These are phyloP conservation scores for Psittacula cyanocephala DNA, from an alignment of 2,113 vertebrate species.

Conservation along the genomic window DNA sequence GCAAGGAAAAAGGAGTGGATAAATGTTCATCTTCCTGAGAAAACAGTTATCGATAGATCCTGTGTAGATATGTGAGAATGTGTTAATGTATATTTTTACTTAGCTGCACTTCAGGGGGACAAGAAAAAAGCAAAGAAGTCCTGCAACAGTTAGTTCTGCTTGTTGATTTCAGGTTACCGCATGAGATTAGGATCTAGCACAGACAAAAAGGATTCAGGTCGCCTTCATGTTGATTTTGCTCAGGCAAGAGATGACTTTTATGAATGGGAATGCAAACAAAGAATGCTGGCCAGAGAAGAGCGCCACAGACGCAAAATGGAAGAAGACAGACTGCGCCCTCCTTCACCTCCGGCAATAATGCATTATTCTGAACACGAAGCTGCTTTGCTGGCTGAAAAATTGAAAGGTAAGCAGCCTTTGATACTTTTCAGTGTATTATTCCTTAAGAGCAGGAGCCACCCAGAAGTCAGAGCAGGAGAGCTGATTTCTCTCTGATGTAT, in stretches of 20 bases:
- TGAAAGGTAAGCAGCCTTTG: conserved; percentile 84
- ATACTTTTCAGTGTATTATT: neutral
- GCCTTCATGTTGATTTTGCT: conserved; percentile 90
- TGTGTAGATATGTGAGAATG: neutral
- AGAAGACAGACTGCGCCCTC: conserved; percentile 83
- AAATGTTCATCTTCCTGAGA: neutral
- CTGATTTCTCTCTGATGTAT: neutral
- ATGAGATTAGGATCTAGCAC: conserved; percentile 91
- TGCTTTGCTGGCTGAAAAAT: conserved; percentile 84
- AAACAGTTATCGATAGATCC: neutral
- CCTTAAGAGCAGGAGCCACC: neutral
- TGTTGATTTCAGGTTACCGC: conserved; percentile 82
- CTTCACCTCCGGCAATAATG: conserved; percentile 87
- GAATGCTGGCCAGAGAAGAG: conserved; percentile 87
- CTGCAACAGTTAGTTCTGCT: conserved; percentile 47
- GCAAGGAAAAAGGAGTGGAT: neutral
- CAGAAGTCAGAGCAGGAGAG: neutral
- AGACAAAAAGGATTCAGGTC: conserved; percentile 90
- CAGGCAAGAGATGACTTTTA: conserved; percentile 91
- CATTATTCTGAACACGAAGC: conserved; percentile 91
- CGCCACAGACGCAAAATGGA: conserved; percentile 87
- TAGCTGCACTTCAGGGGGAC: neutral
- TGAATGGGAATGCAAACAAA: conserved; percentile 90
- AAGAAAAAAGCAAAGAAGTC: neutral
- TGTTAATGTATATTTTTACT: neutral